Evolutionary conservation across 1,140 invertebrate genomes (phyloP).

Genomic region (Linepithema humile): DNA sequence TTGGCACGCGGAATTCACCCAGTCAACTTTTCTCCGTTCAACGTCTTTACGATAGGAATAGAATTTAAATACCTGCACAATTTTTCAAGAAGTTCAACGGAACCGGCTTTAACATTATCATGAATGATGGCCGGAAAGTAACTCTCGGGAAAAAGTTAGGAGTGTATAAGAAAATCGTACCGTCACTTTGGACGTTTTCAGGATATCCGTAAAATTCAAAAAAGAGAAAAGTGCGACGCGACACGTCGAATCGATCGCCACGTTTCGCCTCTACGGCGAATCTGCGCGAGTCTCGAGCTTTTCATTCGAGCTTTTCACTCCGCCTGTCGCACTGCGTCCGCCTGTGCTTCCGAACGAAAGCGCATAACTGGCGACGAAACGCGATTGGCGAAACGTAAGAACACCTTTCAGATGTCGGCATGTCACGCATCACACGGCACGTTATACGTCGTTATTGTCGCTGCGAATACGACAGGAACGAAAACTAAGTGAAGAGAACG

Average conservation of each 20-base stretch:
- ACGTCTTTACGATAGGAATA: conserved; percentile 14
- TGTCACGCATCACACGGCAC: not conserved
- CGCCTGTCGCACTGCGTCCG: conserved; percentile 61
- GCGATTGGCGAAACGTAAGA: conserved; percentile 50
- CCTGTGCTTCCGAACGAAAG: conserved; percentile 1
- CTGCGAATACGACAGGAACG: conserved; percentile 1
- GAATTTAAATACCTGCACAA: conserved; percentile 33
- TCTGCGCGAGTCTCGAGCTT: conserved; percentile 29
- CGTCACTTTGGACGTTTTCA: conserved; percentile 1
- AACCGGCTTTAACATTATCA: not conserved
- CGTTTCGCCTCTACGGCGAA: not conserved
- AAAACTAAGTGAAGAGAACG: not conserved
- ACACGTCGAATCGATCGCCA: conserved; percentile 3
- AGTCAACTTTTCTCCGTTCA: conserved; percentile 21
- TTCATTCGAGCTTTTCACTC: conserved; percentile 58
- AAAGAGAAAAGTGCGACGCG: conserved; percentile 8
- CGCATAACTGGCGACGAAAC: conserved; percentile 32
- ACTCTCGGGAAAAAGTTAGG: not conserved
- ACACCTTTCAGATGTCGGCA: conserved; percentile 16
- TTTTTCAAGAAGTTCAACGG: conserved; percentile 15
- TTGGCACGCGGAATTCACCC: conserved; percentile 10
- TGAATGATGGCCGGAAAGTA: conserved; percentile 29
- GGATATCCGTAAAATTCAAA: conserved; percentile 11
- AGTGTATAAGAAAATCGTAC: conserved; percentile 2
- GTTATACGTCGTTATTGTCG: not conserved